Evolutionary conservation across 2,888 invertebrate species (phyloP), one percentile per base, ranked within the genome.

Genomic region (Holacanthella duospinosa): DNA sequence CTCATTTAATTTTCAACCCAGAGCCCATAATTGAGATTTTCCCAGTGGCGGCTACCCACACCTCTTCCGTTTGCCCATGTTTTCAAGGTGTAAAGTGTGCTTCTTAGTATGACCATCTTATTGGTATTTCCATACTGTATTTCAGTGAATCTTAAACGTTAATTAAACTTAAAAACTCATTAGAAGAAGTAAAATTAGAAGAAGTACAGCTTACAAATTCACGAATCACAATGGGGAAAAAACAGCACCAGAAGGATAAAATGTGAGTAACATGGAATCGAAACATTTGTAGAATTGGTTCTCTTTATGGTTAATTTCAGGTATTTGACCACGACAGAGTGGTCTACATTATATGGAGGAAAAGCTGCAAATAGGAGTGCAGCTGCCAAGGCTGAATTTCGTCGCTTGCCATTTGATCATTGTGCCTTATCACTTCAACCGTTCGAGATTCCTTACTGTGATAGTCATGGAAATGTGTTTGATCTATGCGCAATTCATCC

Each of bases 201-300:
- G n/a, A n/a, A n/a, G n/a, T n/a, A n/a, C n/a, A n/a, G n/a, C n/a
- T n/a, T n/a, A n/a, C n/a, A n/a, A n/a, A n/a, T n/a, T n/a, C n/a
- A n/a, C n/a, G 16, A 36, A 36, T 66, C 73, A 87, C 83, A 76
- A 93, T 93, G 93, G 93, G 93, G 71, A 93, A 93, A 81, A 82
- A 89, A 72, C 93, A 93, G 75, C 93, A 93, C 80, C 93, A 93
- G 76, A 93, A 93, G 75, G 93, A 93, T 80, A 93, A 93, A 85
- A 88, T 93, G 91, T 88, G 80, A 79, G 80, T 76, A 43, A 61
- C 64, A 43, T 61, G 48, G 25, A 24, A 60, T 62, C 16, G 36
- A 16, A 21, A 48, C 19, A 48, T 48, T 9, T n/a, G 12, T 48
- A n/a, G n/a, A 16, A 21, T 9, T 48, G 21, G n/a, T n/a, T 48